Base-by-base conservation (phyloP, 2,113 vertebrate species). In the Xenopus borealis region DNA sequence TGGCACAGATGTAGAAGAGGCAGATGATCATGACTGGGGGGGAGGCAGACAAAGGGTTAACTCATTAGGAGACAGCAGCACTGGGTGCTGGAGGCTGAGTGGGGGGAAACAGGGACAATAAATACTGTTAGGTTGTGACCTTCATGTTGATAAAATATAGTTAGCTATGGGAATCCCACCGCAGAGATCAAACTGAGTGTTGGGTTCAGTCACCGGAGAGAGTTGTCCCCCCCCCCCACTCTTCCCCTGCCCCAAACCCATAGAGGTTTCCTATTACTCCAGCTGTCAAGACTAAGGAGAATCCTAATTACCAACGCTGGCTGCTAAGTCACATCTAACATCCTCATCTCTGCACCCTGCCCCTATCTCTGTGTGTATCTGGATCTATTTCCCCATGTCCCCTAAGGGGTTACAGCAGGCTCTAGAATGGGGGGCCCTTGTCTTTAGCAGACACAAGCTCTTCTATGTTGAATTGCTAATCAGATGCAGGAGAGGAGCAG, bases 61-160 rank as follows among this genome's bases (percentile, higher is more conserved):
- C 10, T 27, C 14, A 16, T 65, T 40, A 58, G 47, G n/a, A 52
- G 9, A n/a, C 8, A 12, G 61, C 44, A 59, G 7, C 10, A 59
- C 19, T 44, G 57, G 12, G 10, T 53, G 57, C 12, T 53, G 59
- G 12, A 69, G 58, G 53, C 45, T 53, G 62, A 20, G 16, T 33
- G 57, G 16, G 57, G 65, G n/a, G 46, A 46, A 33, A 18, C 14
- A 62, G 13, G 40, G 66, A 44, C 62, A 63, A 69, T 69, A 55
- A 69, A 75, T 69, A 69, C 66, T 75, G 66, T 75, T 75, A 75
- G 73, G 73, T 75, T 62, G 30, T 75, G 73, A 75, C 73, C 66
- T 75, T 75, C 65, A 53, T 75, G 66, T 75, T 75, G 57, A 45
- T 69, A 14, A 75, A 52, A 69, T 69, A 75, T 33, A 40, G 58